A percentile compares a stretch with the other conserved stretches of the same genome.
Conservation (phyloP, 1,140 invertebrate genomes). For the Venustaconcha ellipsiformis region DNA sequence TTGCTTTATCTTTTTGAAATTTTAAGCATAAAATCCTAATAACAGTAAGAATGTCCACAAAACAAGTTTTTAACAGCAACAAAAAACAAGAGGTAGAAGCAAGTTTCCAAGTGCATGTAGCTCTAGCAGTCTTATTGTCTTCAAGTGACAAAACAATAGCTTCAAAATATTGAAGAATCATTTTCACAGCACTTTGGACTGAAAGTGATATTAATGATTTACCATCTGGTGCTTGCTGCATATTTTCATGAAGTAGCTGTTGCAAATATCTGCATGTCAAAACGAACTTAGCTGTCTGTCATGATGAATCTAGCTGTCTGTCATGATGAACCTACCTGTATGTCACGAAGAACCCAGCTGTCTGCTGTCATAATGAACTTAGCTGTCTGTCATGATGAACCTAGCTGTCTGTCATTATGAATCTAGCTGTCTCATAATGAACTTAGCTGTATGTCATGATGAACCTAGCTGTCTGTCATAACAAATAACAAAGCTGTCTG, state of each 20-base stretch:
- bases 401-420: no score
- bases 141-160: not conserved
- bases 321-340: no score
- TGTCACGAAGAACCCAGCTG: no score
- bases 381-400: no score
- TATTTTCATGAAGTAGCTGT: not conserved
- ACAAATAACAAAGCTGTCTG: no score
- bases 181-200: constrained; percentile 12
- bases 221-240: not conserved
- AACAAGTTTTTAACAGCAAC: not conserved
- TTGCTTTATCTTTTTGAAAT: constrained; percentile 2
- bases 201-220: constrained; percentile 2
- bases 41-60: not conserved
- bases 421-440: no score
- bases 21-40: constrained; percentile 1
- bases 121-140: constrained; percentile 1
- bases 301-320: not conserved
- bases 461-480: no score
- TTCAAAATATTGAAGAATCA: constrained; percentile 1
- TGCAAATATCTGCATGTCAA: constrained; percentile 1
- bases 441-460: no score
- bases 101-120: not conserved
- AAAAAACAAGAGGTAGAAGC: not conserved
- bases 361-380: no score
- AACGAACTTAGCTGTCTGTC: not conserved